Evolutionary conservation across 2,113 vertebrate genomes (phyloP).

Genomic region (Nibea coibor): DNA sequence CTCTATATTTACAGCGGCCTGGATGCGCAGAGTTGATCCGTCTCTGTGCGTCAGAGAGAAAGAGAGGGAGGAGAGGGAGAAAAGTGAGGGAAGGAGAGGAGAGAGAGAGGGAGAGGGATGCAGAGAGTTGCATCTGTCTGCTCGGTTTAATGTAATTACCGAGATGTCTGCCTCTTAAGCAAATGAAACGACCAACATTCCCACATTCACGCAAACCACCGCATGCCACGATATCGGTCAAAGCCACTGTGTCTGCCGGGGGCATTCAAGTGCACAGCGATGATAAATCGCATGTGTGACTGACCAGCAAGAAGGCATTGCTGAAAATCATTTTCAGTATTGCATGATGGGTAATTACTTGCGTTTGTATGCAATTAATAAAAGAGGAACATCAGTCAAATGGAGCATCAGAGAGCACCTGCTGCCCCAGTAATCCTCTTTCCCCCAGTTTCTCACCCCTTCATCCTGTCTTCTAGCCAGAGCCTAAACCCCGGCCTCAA

Average conservation of each 20-base stretch:
- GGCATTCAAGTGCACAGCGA: conserved; percentile 6
- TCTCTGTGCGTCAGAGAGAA: conserved; percentile 49
- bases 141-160: conserved; percentile 68
- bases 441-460: conserved; percentile 43
- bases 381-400: conserved; percentile 14
- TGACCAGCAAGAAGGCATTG: neutral
- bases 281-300: conserved; percentile 10
- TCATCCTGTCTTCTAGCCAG: conserved; percentile 24
- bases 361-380: conserved; percentile 10
- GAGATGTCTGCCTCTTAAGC: conserved; percentile 63
- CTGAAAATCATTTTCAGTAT: neutral
- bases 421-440: conserved; percentile 57
- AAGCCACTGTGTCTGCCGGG: neutral
- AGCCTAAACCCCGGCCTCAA: neutral
- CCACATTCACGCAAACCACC: conserved; percentile 48
- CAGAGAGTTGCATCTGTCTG: conserved; percentile 60
- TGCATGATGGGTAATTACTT: conserved; percentile 18
- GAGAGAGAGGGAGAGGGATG: conserved; percentile 7
- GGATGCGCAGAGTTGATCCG: conserved; percentile 43
- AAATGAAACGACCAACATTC: conserved; percentile 65
- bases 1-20: conserved; percentile 58
- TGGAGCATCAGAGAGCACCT: conserved; percentile 55
- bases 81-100: neutral
- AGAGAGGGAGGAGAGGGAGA: conserved; percentile 21
- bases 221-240: conserved; percentile 5